Evolutionary conservation across 2,113 vertebrate genomes (phyloP).

Genomic region (Channa maculata): DNA sequence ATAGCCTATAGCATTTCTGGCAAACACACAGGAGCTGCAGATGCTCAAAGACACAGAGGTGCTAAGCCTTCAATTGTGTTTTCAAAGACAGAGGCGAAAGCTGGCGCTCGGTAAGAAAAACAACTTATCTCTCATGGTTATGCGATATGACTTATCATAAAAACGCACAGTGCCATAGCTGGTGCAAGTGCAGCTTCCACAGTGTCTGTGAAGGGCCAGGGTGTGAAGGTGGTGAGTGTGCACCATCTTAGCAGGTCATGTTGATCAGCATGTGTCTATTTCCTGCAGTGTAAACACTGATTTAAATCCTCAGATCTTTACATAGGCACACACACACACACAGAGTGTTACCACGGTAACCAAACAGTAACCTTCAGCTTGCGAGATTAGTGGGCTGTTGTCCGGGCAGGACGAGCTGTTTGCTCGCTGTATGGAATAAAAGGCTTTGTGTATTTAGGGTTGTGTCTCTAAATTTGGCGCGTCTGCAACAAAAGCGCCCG

Average conservation of each 20-base stretch:
- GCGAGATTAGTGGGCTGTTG: slow-evolving; percentile 71
- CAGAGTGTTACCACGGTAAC: slow-evolving; percentile 54
- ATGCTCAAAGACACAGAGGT: slow-evolving; percentile 17
- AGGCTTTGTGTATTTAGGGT: slow-evolving; percentile 62
- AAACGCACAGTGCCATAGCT: not conserved
- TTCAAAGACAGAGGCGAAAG: slow-evolving; percentile 2
- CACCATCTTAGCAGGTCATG: slow-evolving; percentile 36
- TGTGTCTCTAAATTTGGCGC: slow-evolving; percentile 68
- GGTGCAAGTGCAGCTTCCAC: not conserved
- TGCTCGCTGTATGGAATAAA: slow-evolving; percentile 30
- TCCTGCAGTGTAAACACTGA: slow-evolving; percentile 60
- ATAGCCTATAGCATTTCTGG: slow-evolving; percentile 16
- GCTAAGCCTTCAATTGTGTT: slow-evolving; percentile 6
- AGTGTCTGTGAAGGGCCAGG: slow-evolving; percentile 4
- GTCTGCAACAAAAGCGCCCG: slow-evolving; percentile 51
- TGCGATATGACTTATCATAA: not conserved
- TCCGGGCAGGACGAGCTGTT: slow-evolving; percentile 55
- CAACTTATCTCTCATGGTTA: not conserved
- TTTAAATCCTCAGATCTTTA: slow-evolving; percentile 43
- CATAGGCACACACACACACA: slow-evolving; percentile 43
- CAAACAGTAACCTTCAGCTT: slow-evolving; percentile 54
- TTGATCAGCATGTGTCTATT: slow-evolving; percentile 54
- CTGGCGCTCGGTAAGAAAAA: not conserved
- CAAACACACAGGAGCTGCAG: slow-evolving; percentile 19
- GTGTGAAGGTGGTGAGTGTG: not conserved